Base-by-base conservation (phyloP, 2,113 vertebrate species). In the Enhydra lutris region DNA sequence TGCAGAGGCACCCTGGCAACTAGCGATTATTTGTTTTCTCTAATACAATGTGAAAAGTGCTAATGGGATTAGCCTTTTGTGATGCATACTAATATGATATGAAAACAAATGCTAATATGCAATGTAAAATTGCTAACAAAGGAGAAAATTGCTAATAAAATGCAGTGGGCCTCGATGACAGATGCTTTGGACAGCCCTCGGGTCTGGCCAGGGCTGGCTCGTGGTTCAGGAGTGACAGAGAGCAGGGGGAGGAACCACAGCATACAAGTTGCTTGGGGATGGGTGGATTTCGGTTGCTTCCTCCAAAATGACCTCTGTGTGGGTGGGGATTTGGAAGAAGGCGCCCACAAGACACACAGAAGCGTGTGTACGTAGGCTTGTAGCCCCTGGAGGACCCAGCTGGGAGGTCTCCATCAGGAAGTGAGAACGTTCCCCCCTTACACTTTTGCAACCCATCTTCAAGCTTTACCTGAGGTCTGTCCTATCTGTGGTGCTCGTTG, bases 61-160 rank as follows among this genome's bases (percentile, higher is more conserved):
- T 98, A 98, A 98, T 89, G 96, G 97, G 97, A 98, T 98, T 96
- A 97, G 98, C 92, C 94, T 98, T 98, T 98, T 97, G 96, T 96
- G 98, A 96, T 97, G 97, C 98, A 97, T 91, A 95, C 98, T 98
- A 98, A 98, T 97, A 98, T 92, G 92, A 89, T 96, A 97, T 55
- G 97, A 98, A 98, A 98, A 81, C 97, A 98, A 99, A 98, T 97
- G 98, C 95, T 98, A 98, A 98, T 74, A 95, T 95, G 97, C 96
- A 94, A 97, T 83, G 90, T 96, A 98, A 97, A 98, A 98, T 98
- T 1, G 3, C 96, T 97, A 98, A 98, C 97, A 98, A 98, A 98
- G 97, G 97, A 98, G 97, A 98, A 98, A 98, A 98, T 98, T 96
- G 92, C 95, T 98, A 97, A 96, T 97, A 97, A 98, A 98, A 98